Percentiles rank a stretch among this genome's conserved stretches.
These are phyloP conservation scores for Unio pictorum DNA, from an alignment of 2,888 invertebrate genomes.

Conservation along the genomic window DNA sequence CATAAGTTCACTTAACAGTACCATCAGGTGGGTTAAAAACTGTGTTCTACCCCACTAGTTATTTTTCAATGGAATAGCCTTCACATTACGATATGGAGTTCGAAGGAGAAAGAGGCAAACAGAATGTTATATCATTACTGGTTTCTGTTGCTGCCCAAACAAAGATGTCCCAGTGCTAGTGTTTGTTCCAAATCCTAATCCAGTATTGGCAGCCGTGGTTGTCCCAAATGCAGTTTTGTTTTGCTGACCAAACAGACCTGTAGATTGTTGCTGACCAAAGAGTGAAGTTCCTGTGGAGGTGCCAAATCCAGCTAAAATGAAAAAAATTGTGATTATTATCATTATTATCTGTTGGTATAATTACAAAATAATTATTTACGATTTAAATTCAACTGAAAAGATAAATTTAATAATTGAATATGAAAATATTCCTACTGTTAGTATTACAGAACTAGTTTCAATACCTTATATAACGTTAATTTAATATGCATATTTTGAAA, in stretches of 20 bases:
- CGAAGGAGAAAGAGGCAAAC: too few species aligned
- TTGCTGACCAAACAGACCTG: constrained; percentile 33
- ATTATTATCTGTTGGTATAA: not conserved
- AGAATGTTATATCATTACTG: constrained; percentile 3
- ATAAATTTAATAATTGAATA: not conserved
- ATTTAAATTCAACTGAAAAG: too few species aligned
- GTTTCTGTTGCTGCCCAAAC: constrained; percentile 43
- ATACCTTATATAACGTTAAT: not conserved
- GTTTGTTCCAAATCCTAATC: constrained; percentile 39
- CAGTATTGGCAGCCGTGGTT: constrained; percentile 29
- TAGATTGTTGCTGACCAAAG: constrained; percentile 64
- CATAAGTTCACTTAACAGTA: too few species aligned
- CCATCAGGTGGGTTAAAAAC: too few species aligned
- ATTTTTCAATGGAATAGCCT: too few species aligned
- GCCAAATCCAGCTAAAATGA: constrained; percentile 41
- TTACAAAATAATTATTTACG: not conserved
- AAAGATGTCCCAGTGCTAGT: constrained; percentile 39
- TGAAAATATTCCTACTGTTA: not conserved
- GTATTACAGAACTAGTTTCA: not conserved
- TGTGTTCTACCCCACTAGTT: too few species aligned
- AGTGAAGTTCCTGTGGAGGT: constrained; percentile 57
- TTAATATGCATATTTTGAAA: not conserved
- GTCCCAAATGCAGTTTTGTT: constrained; percentile 56
- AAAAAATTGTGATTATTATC: constrained; percentile 1
- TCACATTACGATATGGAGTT: too few species aligned